These are phyloP conservation scores for Notarius lentiginosus DNA, from an alignment of 2,113 vertebrate genomes.

Conservation along the genomic window DNA sequence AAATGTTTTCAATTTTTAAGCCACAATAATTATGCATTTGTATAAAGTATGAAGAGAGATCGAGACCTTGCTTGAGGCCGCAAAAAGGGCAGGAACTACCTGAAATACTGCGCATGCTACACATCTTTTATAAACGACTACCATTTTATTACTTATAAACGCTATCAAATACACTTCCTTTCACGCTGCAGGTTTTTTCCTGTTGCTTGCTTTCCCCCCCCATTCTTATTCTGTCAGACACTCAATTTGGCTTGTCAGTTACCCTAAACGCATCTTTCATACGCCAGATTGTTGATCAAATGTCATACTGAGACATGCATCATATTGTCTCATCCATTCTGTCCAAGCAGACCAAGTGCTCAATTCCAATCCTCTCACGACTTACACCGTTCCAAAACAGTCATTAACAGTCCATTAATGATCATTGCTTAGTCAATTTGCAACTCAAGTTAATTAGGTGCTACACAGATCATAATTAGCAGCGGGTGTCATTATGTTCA, in stretches of 20 bases:
- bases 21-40: background rate
- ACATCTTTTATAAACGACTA: background rate
- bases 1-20: background rate
- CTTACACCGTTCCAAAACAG: background rate
- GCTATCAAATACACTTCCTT: background rate
- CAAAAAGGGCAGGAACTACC: background rate
- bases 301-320: background rate
- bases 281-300: background rate
- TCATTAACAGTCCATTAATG: background rate
- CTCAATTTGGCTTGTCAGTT: background rate
- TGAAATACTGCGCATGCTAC: background rate
- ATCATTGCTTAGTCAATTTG: background rate
- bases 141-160: background rate
- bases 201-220: background rate
- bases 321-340: background rate
- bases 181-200: background rate
- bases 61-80: background rate
- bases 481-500: background rate
- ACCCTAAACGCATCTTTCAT: background rate
- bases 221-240: background rate
- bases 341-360: background rate
- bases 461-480: background rate
- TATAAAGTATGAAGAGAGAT: background rate
- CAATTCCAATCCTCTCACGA: background rate
- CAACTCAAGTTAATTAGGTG: background rate